Conservation (phyloP, 1,140 invertebrate genomes). For the Drosophila asahinai region DNA sequence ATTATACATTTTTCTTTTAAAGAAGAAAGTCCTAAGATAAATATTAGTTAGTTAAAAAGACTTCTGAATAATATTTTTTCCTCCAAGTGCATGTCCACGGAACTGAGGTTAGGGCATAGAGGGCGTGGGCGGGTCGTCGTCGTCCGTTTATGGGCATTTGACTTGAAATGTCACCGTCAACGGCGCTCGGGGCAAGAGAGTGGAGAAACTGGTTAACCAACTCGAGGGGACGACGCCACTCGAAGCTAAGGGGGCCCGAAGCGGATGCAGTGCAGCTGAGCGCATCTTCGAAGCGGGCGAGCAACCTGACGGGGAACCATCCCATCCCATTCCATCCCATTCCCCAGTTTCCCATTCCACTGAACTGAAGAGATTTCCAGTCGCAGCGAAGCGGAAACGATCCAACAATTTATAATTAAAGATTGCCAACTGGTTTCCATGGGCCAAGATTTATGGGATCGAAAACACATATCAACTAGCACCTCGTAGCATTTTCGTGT, state of each 20-base stretch:
- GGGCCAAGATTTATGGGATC: conserved; percentile 44
- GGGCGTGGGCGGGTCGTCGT: conserved; percentile 41
- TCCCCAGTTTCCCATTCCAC: conserved; percentile 18
- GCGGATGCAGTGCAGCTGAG: conserved; percentile 79
- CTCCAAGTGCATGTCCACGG: conserved; percentile 16
- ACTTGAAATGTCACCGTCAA: conserved; percentile 81
- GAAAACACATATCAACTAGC: conserved; percentile 57
- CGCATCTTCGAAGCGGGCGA: conserved; percentile 68
- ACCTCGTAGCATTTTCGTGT: conserved; percentile 40
- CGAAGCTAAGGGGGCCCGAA: conserved; percentile 34
- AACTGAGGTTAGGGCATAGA: conserved; percentile 16
- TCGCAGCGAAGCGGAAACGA: conserved; percentile 53
- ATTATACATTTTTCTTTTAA: neutral
- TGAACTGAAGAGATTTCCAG: conserved; percentile 39
- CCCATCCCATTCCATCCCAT: neutral
- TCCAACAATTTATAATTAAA: conserved; percentile 64
- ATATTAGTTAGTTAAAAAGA: too few relatives aligned
- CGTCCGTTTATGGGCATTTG: conserved; percentile 78
- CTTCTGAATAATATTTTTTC: neutral
- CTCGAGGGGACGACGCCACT: conserved; percentile 49
- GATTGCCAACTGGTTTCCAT: conserved; percentile 59
- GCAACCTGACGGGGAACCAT: conserved; percentile 38
- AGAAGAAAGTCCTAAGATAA: too few relatives aligned
- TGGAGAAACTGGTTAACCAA: conserved; percentile 77
- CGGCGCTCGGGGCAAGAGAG: conserved; percentile 43